A percentile compares a stretch with the other conserved stretches of the same genome.
Conservation (phyloP, 2,797 vertebrate genomes). For the Lepilemur septentrionalis region DNA sequence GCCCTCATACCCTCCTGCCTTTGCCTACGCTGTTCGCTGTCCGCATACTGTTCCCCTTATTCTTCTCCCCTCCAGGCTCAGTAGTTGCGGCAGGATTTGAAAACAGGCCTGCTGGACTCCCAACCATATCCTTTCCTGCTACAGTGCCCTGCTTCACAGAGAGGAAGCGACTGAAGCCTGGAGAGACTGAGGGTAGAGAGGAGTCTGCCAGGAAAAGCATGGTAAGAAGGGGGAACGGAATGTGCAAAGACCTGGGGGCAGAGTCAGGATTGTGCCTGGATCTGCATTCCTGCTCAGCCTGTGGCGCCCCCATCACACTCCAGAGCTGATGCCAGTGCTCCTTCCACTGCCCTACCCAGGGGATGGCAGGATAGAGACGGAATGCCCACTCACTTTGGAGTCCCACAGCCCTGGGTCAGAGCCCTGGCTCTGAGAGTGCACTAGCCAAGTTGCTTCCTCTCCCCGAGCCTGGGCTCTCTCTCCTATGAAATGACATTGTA, state of each 20-base stretch:
- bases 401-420: neutral
- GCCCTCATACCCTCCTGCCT: neutral
- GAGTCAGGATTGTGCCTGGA: neutral
- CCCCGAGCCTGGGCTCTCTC: neutral
- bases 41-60: neutral
- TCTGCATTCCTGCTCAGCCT: neutral
- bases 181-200: neutral
- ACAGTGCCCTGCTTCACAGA: neutral
- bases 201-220: neutral
- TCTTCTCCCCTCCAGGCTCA: neutral
- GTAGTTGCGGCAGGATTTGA: neutral
- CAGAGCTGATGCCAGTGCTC: neutral
- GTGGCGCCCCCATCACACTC: neutral
- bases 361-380: neutral
- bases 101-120: neutral
- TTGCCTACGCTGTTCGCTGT: neutral
- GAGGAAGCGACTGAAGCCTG: neutral
- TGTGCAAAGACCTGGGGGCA: neutral
- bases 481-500: neutral
- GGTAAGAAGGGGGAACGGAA: neutral
- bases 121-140: neutral
- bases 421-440: accelerated
- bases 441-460: neutral
- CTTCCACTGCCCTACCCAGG: neutral
- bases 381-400: neutral